A percentile compares a stretch with the other conserved stretches of the same genome.
Conservation (phyloP, 2,113 vertebrate species). For the human (Homo sapiens) region GRCh38 chr14:57981001-57981500, state of each 20-base stretch:
- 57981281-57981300: not conserved
- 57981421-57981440: not conserved
- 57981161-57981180: not conserved
- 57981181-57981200: not conserved
- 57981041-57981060: not conserved
- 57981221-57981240: not conserved
- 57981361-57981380: no score
- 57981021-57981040: no score
- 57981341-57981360: no score
- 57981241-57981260: not conserved
- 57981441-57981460: not conserved
- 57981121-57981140: not conserved
- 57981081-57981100: not conserved
- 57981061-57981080: not conserved
- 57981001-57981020: not conserved
- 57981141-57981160: constrained; percentile 6
- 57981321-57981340: no score
- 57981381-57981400: not conserved
- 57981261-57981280: not conserved
- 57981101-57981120: not conserved
- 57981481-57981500: not conserved
- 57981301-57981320: not conserved
- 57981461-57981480: not conserved
- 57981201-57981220: not conserved
- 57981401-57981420: not conserved